Evolutionary conservation across 1,140 invertebrate species (phyloP).

Genomic region (Doryteuthis pealeii): DNA sequence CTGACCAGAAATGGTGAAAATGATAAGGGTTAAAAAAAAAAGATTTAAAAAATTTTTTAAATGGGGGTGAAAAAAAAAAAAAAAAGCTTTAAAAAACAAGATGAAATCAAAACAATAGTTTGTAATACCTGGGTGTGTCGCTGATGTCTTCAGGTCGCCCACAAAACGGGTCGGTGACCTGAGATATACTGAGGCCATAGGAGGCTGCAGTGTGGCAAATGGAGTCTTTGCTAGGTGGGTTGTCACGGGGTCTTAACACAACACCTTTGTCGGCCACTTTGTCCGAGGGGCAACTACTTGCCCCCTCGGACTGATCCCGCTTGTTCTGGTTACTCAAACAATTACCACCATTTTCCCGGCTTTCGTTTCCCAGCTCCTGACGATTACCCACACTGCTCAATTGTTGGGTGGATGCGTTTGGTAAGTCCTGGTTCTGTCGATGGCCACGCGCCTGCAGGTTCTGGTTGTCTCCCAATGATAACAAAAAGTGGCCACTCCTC

Average conservation of each 20-base stretch:
- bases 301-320: background rate
- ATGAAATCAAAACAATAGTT: conserved; percentile 11
- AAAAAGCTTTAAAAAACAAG: background rate
- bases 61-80: too few relatives aligned
- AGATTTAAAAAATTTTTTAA: background rate
- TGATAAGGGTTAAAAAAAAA: too few relatives aligned
- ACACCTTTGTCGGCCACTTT: background rate
- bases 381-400: too few relatives aligned
- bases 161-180: conserved; percentile 36
- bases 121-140: conserved; percentile 38
- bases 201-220: conserved; percentile 23
- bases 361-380: too few relatives aligned
- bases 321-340: too few relatives aligned
- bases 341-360: too few relatives aligned
- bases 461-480: too few relatives aligned
- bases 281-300: background rate
- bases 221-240: conserved; percentile 27
- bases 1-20: background rate
- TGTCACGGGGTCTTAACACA: conserved; percentile 24
- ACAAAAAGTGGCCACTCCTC: too few relatives aligned
- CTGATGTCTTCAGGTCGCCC: conserved; percentile 43
- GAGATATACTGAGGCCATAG: conserved; percentile 30
- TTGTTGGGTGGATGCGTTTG: too few relatives aligned
- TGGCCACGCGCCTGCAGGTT: too few relatives aligned
- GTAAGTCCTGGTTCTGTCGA: too few relatives aligned